Evolutionary conservation across 2,797 vertebrate genomes (phyloP).

Genomic region (Avahi laniger): DNA sequence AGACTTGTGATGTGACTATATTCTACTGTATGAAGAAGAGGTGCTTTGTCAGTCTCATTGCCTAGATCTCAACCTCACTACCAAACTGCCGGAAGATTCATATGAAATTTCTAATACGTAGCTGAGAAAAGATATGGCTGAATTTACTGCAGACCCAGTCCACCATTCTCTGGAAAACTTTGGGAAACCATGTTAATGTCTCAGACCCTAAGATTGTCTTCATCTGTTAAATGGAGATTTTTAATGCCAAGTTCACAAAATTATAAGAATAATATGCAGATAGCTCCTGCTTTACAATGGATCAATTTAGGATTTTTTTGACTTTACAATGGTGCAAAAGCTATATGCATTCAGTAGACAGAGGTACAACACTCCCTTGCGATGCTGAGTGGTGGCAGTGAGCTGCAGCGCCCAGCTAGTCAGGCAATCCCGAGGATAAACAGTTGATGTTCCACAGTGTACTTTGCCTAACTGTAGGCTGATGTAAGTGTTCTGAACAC

Average conservation of each 20-base stretch:
- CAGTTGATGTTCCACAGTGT: background rate
- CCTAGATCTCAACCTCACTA: background rate
- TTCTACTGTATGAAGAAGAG: background rate
- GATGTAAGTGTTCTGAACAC: background rate
- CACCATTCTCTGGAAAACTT: background rate
- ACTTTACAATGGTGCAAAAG: background rate
- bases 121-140: background rate
- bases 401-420: background rate
- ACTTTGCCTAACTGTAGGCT: background rate
- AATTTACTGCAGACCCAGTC: background rate
- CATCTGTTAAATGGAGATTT: background rate
- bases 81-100: background rate
- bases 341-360: background rate
- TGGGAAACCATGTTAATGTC: background rate
- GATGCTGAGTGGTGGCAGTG: too few relatives aligned
- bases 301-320: background rate
- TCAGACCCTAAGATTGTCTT: background rate
- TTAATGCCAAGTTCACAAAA: background rate
- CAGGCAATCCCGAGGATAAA: background rate
- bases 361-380: too few relatives aligned
- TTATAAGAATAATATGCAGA: background rate
- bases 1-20: background rate
- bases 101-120: background rate
- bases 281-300: background rate
- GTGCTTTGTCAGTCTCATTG: background rate